Evolutionary conservation across 2,888 invertebrate species (phyloP), one percentile per base, ranked within the genome.

Genomic region (Lasioglossum oenotherae): DNA sequence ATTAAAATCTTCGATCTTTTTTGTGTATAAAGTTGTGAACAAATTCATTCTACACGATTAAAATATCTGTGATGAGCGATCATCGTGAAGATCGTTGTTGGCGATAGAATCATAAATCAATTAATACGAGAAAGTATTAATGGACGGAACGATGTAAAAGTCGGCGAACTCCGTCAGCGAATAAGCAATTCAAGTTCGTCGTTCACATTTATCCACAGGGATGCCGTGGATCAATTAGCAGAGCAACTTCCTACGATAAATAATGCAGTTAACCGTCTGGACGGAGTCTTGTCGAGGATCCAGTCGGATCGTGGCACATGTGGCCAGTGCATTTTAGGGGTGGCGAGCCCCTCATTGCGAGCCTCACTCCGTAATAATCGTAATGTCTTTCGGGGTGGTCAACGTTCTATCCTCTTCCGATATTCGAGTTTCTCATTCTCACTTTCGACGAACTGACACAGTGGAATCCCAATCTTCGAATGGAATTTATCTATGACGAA

Each of bases 161-260:
- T 67, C 35, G 69, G 19, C 4, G 1, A 19, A 38, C 10, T 38
- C 16, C 69, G 16, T 41, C 49, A 38, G 67, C 53, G 75, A 80
- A 85, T 75, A 69, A 67, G 69, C 49, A 76, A 84, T 83, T 64
- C 81, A 77, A 79, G 82, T 78, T 81, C 69, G 77, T 71, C 57
- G 84, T 82, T 38, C 72, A 64, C 73, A 41, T 53, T 64, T 64
- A 67, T 74, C 64, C 72, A 46, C 72, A 73, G 84, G 86, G 97
- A 98, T 97, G 94, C 97, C 97, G 64, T 75, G 91, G 91, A 91
- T 92, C 92, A 93, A 93, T 93, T 93, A 93, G 89, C 87, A 78
- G 85, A 89, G 90, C 91, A 90, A 93, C 89, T 92, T 88, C 74
- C 82, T 86, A 81, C 90, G 90, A 93, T 94, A 94, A 95, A 95